A percentile compares a stretch with the other conserved stretches of the same genome.
These are phyloP conservation scores for Megalopta genalis DNA, from an alignment of 1,140 invertebrate species.

Conservation along the genomic window DNA sequence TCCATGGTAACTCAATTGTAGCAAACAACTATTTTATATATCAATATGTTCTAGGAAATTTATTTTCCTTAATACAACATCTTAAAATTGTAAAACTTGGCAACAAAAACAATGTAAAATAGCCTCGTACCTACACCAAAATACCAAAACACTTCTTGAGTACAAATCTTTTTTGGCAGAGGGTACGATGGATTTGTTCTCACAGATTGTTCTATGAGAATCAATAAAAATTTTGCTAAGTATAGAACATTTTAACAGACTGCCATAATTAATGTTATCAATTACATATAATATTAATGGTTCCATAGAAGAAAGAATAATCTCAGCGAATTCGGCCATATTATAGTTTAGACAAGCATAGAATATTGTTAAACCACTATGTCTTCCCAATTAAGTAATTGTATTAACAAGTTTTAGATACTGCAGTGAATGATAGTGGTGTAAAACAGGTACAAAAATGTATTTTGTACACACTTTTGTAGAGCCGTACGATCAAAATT, in stretches of 20 bases:
- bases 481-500: constrained; percentile 40
- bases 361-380: neutral
- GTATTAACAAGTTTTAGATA: neutral
- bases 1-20: constrained; percentile 8
- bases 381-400: neutral
- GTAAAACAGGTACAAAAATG: no score
- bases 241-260: constrained; percentile 56
- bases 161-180: constrained; percentile 40
- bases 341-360: neutral
- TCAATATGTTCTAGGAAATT: constrained; percentile 7
- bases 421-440: neutral
- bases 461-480: constrained; percentile 18
- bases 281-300: constrained; percentile 19
- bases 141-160: constrained; percentile 43
- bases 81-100: neutral
- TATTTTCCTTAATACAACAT: neutral
- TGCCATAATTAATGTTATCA: constrained; percentile 62
- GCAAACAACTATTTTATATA: constrained; percentile 11
- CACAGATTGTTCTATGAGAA: constrained; percentile 14
- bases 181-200: constrained; percentile 5
- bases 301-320: constrained; percentile 27
- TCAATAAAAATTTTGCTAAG: constrained; percentile 27
- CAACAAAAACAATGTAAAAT: neutral
- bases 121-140: constrained; percentile 21
- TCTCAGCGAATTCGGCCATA: constrained; percentile 5